These are phyloP conservation scores for Pardosa pseudoannulata DNA, from an alignment of 2,888 invertebrate species.

Conservation along the genomic window DNA sequence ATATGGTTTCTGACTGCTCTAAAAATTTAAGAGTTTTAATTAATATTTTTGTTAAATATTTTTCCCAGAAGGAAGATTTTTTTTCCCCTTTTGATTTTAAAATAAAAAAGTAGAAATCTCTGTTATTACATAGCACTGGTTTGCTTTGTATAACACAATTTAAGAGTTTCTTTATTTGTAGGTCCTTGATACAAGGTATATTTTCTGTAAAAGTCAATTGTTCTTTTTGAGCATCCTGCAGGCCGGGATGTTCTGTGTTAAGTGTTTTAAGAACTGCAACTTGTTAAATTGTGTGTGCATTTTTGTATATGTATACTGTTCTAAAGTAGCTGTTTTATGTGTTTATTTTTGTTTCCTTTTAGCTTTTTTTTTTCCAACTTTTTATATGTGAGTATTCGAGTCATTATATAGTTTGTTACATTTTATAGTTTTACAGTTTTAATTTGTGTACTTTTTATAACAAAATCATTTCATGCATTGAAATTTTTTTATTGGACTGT, in stretches of 20 bases:
- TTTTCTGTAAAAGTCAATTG: not conserved
- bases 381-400: not conserved
- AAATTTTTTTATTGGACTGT: constrained; percentile 8
- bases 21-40: too few species aligned
- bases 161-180: not conserved
- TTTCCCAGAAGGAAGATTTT: too few species aligned
- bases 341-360: not conserved
- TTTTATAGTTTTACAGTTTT: constrained; percentile 5
- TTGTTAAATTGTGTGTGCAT: not conserved
- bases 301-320: not conserved
- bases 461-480: not conserved
- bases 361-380: not conserved
- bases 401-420: not conserved
- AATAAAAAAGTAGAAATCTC: too few species aligned
- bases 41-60: too few species aligned
- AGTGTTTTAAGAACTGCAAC: not conserved
- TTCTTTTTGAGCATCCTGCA: not conserved
- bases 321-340: not conserved
- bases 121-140: too few species aligned
- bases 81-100: too few species aligned
- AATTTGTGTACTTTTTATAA: constrained; percentile 12
- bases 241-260: not conserved
- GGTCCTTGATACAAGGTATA: not conserved
- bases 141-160: too few species aligned
- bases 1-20: too few species aligned